Conservation (phyloP, 1,140 invertebrate genomes). For the Lepidostoma basale region DNA sequence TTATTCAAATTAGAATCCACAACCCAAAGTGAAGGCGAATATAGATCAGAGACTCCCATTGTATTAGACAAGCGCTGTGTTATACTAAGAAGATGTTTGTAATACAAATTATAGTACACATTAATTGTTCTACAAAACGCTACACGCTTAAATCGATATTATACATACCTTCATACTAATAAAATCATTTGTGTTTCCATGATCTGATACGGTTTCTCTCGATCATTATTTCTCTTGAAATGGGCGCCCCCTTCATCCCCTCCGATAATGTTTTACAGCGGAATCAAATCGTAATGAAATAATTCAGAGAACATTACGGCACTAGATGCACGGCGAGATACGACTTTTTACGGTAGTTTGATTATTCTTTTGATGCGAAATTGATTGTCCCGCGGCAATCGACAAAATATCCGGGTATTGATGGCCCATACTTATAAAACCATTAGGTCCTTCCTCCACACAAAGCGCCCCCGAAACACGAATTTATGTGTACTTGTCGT, state of each 20-base stretch:
- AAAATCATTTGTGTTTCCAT: too few relatives aligned
- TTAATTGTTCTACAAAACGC: too few relatives aligned
- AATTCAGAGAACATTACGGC: constrained; percentile 10
- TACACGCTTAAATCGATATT: too few relatives aligned
- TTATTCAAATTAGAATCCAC: too few relatives aligned
- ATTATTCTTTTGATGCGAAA: constrained; percentile 46
- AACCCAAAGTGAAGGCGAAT: too few relatives aligned
- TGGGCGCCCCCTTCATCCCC: background rate
- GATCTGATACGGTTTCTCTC: too few relatives aligned
- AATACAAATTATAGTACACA: too few relatives aligned
- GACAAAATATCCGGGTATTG: constrained; percentile 45
- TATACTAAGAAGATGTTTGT: too few relatives aligned
- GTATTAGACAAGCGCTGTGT: too few relatives aligned
- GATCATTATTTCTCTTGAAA: too few relatives aligned
- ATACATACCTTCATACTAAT: too few relatives aligned
- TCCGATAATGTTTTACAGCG: constrained; percentile 16
- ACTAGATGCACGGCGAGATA: constrained; percentile 40
- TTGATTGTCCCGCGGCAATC: constrained; percentile 44
- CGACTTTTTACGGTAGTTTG: constrained; percentile 38
- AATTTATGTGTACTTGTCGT: constrained; percentile 26
- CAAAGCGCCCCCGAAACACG: constrained; percentile 18
- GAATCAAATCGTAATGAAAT: constrained; percentile 25
- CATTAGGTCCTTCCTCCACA: constrained; percentile 33
- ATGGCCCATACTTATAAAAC: constrained; percentile 43
- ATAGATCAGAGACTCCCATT: too few relatives aligned